These are phyloP conservation scores for Zaprionus lachaisei DNA, from an alignment of 1,140 invertebrate genomes.

Conservation along the genomic window DNA sequence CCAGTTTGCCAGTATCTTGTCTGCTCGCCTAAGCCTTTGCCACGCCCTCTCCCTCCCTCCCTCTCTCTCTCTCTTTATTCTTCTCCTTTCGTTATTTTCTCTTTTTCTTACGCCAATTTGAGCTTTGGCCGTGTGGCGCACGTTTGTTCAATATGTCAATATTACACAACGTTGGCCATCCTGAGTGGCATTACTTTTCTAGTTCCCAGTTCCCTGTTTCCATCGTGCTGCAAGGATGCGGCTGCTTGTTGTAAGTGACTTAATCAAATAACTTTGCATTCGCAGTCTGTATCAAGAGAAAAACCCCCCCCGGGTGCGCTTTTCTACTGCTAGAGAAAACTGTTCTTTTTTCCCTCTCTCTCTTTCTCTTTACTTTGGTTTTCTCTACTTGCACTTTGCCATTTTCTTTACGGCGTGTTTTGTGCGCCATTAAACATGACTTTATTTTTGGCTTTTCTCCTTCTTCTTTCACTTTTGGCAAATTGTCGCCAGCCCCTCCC, in stretches of 20 bases:
- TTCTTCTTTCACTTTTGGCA: conserved; percentile 30
- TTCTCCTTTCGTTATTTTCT: neutral
- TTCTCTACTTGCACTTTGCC: conserved; percentile 21
- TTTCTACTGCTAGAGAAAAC: neutral
- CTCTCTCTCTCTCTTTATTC: neutral
- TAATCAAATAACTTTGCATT: conserved; percentile 83
- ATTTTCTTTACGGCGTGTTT: conserved; percentile 46
- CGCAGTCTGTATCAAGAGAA: conserved; percentile 32
- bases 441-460: conserved; percentile 38
- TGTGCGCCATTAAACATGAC: conserved; percentile 55
- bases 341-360: neutral
- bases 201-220: neutral
- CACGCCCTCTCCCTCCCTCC: neutral
- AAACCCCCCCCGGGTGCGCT: neutral
- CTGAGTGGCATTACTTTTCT: conserved; percentile 66
- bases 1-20: neutral
- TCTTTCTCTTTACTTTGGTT: conserved; percentile 12
- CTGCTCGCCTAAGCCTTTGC: conserved; percentile 3
- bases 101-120: conserved; percentile 1
- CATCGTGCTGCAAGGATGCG: neutral
- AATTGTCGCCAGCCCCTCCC: conserved; percentile 29
- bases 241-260: conserved; percentile 67
- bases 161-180: conserved; percentile 68
- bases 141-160: conserved; percentile 83
- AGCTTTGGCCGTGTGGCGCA: conserved; percentile 50